phyloP scores from a whole-genome alignment of 2,888 invertebrate species.

The Apotomis capreana region DNA sequence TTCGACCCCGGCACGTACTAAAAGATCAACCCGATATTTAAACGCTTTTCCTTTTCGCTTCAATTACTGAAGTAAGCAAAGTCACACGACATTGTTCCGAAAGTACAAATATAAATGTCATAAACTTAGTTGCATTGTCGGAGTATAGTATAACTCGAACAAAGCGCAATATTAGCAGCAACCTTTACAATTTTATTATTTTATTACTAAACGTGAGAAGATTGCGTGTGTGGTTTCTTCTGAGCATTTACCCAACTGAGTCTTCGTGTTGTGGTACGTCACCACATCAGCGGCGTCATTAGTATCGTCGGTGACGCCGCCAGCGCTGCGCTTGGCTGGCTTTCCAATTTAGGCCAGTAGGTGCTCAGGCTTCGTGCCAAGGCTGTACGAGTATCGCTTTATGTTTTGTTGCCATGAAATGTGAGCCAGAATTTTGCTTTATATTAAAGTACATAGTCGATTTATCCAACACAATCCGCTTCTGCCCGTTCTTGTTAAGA shows the following conservation, averaged over 20 bases:
- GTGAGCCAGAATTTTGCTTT: background rate
- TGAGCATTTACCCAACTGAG: conserved; percentile 17
- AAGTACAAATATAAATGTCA: too few species aligned
- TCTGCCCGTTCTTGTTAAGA: too few species aligned
- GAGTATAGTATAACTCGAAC: too few species aligned
- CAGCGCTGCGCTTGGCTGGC: conserved; percentile 21
- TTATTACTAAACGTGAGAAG: conserved; percentile 11
- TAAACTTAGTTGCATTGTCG: too few species aligned
- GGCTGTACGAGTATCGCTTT: conserved; percentile 34
- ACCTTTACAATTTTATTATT: conserved; percentile 10
- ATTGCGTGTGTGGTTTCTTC: conserved; percentile 18
- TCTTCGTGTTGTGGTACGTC: conserved; percentile 27
- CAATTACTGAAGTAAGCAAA: conserved; percentile 1
- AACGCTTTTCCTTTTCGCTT: conserved; percentile 32
- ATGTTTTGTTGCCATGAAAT: conserved; percentile 19
- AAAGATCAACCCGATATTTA: conserved; percentile 39
- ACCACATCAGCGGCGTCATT: conserved; percentile 5
- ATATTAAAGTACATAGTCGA: background rate
- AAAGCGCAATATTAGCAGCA: background rate
- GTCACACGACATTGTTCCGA: background rate
- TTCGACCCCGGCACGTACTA: conserved; percentile 33
- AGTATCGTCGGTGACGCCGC: conserved; percentile 19
- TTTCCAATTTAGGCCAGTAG: conserved; percentile 42
- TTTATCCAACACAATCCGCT: background rate
- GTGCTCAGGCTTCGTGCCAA: conserved; percentile 40